Evolutionary conservation across 2,888 invertebrate species (phyloP).

Genomic region (Chloroclystis v-ata): DNA sequence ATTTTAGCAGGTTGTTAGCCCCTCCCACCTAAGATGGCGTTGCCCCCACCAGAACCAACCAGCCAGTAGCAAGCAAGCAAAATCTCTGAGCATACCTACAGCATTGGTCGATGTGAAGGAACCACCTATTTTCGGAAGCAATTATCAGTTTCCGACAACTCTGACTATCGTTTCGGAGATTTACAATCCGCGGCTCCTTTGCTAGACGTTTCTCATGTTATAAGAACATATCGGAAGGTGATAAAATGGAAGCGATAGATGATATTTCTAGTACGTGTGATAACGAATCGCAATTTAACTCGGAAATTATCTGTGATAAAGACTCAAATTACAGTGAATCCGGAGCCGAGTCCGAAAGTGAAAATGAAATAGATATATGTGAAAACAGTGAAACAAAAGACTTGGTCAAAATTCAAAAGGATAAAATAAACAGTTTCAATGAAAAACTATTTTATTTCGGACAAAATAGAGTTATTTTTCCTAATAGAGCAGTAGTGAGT

Average conservation of each 20-base stretch:
- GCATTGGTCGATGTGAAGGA: constrained; percentile 44
- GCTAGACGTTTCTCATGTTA: constrained; percentile 6
- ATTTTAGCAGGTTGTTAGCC: constrained; percentile 72
- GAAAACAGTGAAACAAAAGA: constrained; percentile 57
- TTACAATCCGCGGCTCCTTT: constrained; percentile 33
- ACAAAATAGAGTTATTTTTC: constrained; percentile 43
- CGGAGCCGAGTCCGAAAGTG: constrained; percentile 64
- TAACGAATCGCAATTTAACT: constrained; percentile 39
- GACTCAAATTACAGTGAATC: constrained; percentile 49
- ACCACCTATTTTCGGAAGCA: constrained; percentile 75
- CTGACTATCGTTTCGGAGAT: constrained; percentile 42
- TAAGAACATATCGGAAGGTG: constrained; percentile 3
- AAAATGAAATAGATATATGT: constrained; percentile 73
- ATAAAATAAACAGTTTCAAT: constrained; percentile 38
- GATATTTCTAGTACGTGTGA: constrained; percentile 72
- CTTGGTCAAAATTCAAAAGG: constrained; percentile 31
- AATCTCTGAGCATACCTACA: constrained; percentile 65
- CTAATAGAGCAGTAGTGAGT: constrained; percentile 42
- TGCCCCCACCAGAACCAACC: constrained; percentile 55
- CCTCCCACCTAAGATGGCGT: constrained; percentile 75
- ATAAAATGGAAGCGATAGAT: constrained; percentile 53
- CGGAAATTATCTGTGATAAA: constrained; percentile 40
- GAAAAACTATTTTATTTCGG: constrained; percentile 51
- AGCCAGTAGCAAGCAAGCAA: constrained; percentile 66
- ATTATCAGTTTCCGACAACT: constrained; percentile 60